Evolutionary conservation across 37 sponge, comb jelly and placozoan species (phyloP), one percentile per base, ranked within the genome.

Genomic region (Aphrocallistes beatrix): DNA sequence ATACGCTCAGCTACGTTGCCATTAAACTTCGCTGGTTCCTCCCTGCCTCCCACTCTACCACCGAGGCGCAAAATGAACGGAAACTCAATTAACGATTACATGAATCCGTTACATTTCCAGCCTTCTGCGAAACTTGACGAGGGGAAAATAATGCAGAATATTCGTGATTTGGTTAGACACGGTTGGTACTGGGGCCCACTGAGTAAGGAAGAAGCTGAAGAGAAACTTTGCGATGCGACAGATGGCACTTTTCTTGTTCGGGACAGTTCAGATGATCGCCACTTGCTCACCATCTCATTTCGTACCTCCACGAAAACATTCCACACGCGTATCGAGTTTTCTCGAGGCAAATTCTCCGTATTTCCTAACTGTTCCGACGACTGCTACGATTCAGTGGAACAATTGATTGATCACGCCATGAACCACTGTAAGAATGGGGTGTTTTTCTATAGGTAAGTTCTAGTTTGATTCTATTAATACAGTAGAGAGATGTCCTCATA

Each of bases 101-200:
- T 30, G 21, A 60, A 60, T 28, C n/a, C 75, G 3, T 13, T 19
- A 19, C 21, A 8, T 3, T 25, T 42, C 13, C 6, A 42, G 6
- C 45, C 75, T 6, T 13, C 75, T 60, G 34, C 10, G 1, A 19
- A 60, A 25, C 21, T 60, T 25, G 75, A 60, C 21, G 75, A 60
- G 21, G 34, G 34, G 21, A 60, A 32, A 30, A 60, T 60, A 19
- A 60, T 60, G 75, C 75, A 60, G 75, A 60, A 60, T 38, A 42
- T 94, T 1, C 39, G 90, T 0, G 86, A 92, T 47, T 87, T 96
- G 13, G 89, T 92, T 0, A 81, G 83, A 0, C 83, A 93, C 37
- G 94, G 96, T 6, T 96, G 96, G 96, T 96, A 96, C 86, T 96
- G 96, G 96, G 96, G 96, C 1, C 96, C 96, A 8, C 69, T 96